Base-by-base conservation (phyloP, 2,888 invertebrate species). In the Meloe dianella region DNA sequence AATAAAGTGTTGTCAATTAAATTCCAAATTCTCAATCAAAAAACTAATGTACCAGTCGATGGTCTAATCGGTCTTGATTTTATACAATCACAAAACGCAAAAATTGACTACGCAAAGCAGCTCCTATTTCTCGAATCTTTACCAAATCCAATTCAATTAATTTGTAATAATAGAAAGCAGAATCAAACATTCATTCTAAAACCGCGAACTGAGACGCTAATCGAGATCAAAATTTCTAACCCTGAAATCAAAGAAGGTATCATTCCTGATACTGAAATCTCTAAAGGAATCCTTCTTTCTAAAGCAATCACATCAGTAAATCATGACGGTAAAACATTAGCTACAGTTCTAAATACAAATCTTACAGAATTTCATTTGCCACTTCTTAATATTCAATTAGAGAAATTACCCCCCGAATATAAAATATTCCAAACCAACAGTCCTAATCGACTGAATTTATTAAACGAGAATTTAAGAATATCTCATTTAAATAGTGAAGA, bases 401-500 rank as follows among this genome's bases (percentile, higher is more conserved):
- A n/a, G n/a, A n/a, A n/a, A n/a, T n/a, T n/a, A n/a, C n/a, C n/a
- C n/a, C n/a, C n/a, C n/a, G n/a, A n/a, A n/a, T n/a, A n/a, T n/a
- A n/a, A n/a, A n/a, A n/a, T n/a, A n/a, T n/a, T n/a, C n/a, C n/a
- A n/a, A n/a, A n/a, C n/a, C n/a, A n/a, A n/a, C n/a, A n/a, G n/a
- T n/a, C n/a, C n/a, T n/a, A n/a, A n/a, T n/a, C n/a, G n/a, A n/a
- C n/a, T n/a, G n/a, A n/a, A n/a, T n/a, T n/a, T n/a, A n/a, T n/a
- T n/a, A n/a, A n/a, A n/a, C n/a, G n/a, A n/a, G n/a, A n/a, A n/a
- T n/a, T n/a, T 54, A 9, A 17, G 20, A n/a, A 6, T 20, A 22
- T 20, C 14, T 58, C 75, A 76, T 63, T 64, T 74, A 61, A 76
- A 74, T 67, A 27, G 8, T 10, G 75, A 74, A 65, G 74, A 77